phyloP scores from a whole-genome alignment of 1,140 invertebrate genomes.

The Ceratosolen solmsi region DNA sequence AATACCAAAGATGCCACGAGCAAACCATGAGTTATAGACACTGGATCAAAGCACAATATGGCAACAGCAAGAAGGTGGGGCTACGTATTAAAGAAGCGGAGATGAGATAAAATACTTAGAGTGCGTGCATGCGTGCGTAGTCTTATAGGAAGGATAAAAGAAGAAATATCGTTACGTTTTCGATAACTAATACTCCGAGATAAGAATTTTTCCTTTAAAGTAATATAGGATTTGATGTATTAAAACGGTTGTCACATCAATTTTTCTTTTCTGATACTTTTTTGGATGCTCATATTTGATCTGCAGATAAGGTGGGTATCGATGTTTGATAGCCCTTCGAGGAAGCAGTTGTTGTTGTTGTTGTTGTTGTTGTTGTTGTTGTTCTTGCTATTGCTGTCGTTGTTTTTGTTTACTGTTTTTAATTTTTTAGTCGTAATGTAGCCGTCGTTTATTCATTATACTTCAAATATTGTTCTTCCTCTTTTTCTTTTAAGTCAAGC shows the following conservation, averaged over 20 bases:
- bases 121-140: background rate
- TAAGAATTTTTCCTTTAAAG: background rate
- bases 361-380: too few species aligned
- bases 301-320: background rate
- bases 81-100: background rate
- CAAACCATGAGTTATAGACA: slow-evolving; percentile 17
- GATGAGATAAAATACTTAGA: background rate
- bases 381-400: too few species aligned
- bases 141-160: background rate
- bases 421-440: background rate
- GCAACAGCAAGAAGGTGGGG: background rate
- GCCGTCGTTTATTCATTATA: background rate
- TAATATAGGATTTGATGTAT: background rate
- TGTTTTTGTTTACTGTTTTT: background rate
- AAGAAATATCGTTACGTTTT: background rate
- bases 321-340: background rate
- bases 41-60: background rate
- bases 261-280: background rate
- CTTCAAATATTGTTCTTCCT: background rate
- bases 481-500: too few species aligned
- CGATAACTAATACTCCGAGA: background rate
- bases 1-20: background rate
- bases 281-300: background rate
- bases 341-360: too few species aligned
- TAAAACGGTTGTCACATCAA: background rate